Evolutionary conservation across 2,797 vertebrate species (phyloP), one percentile per base, ranked within the genome.

Genomic region (Rallus crepitans): DNA sequence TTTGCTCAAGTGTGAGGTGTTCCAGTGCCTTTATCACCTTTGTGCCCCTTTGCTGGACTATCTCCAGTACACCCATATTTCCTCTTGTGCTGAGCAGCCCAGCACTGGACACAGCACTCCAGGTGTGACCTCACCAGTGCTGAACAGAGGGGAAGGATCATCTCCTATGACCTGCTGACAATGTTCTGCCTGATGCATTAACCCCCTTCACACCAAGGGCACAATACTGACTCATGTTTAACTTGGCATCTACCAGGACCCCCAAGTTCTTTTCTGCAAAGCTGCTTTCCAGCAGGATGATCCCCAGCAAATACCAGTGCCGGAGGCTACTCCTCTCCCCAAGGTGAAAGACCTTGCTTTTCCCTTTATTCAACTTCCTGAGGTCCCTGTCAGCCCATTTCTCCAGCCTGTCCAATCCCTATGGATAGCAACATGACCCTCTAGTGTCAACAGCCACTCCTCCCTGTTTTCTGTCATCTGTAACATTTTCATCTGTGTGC

Each of bases 31-130:
- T 35, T 6, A 33, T 24, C 9, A 24, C 11, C 48, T 78, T 25
- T 0, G 1, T 19, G 18, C 35, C 35, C 17, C 48, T 72, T 33
- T 4, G 1, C 0, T 39, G 17, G 4, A 19, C 24, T 16, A 40
- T 39, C 35, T 33, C 40, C 20, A 23, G 45, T 3, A 59, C 1
- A 1, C 27, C 23, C 7, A 2, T 4, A 5, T 47, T 27, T 63
- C 40, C 40, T 1, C 24, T 25, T 3, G 15, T 17, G 17, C 39
- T 6, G 27, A 65, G 45, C 15, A 65, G 50, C 39, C 20, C 53
- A 39, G 47, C 20, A 3, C 24, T 15, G 76, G 53, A 31, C 9
- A 9, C 25, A n/a, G 15, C 21, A 7, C 14, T 66, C 40, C 48
- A 39, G 4, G 35, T 1, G 12, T 11, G 40, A 21, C 20, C 39